Conservation (phyloP, 1,140 invertebrate genomes). For the Tachypleus tridentatus region DNA sequence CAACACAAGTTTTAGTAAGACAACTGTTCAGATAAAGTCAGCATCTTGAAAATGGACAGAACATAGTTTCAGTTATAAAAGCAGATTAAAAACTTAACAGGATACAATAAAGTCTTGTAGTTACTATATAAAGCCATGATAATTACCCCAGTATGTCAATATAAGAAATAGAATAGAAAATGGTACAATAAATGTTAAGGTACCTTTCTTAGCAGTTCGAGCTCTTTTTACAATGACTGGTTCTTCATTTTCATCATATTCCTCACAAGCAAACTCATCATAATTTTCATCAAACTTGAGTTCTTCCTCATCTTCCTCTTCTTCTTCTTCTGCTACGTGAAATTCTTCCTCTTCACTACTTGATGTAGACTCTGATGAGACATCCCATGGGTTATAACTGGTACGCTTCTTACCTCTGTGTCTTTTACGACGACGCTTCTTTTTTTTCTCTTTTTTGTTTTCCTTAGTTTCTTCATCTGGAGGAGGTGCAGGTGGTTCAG, state of each 20-base stretch:
- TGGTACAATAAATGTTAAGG: conserved; percentile 25
- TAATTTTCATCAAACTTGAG: conserved; percentile 24
- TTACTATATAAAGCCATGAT: neutral
- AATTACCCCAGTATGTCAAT: neutral
- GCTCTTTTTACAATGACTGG: conserved; percentile 47
- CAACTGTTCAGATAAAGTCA: no score
- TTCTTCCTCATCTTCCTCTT: conserved; percentile 23
- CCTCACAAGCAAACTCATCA: conserved; percentile 30
- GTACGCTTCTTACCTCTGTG: conserved; percentile 6
- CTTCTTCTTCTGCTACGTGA: conserved; percentile 11
- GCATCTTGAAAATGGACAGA: no score
- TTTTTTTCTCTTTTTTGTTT: no score
- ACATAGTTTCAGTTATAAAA: no score
- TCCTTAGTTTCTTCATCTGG: conserved; percentile 2
- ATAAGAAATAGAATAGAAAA: no score
- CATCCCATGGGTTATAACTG: conserved; percentile 14
- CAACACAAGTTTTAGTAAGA: no score
- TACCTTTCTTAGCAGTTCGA: conserved; percentile 49
- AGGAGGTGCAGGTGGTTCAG: neutral
- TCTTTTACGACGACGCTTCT: conserved; percentile 2
- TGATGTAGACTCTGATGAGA: conserved; percentile 15
- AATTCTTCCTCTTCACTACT: conserved; percentile 13
- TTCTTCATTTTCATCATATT: conserved; percentile 24
- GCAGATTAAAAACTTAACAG: no score
- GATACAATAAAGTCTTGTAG: neutral